These are phyloP conservation scores for Synergus laeviventris DNA, from an alignment of 2,888 invertebrate species.

Conservation along the genomic window DNA sequence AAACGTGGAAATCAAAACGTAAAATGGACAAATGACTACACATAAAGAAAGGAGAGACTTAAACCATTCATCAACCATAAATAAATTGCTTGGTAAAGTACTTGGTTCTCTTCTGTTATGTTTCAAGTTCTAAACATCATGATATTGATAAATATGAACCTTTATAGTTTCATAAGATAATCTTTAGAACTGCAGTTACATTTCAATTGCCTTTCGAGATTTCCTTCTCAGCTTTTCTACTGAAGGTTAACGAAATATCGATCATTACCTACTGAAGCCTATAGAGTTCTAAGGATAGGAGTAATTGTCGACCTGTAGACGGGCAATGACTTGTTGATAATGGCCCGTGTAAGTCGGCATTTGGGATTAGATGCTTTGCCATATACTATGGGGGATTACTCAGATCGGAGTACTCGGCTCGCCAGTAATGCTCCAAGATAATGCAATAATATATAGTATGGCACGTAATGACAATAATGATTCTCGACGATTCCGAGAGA, in stretches of 20 bases:
- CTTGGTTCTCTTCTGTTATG: no score
- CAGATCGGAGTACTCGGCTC: slow-evolving; percentile 43
- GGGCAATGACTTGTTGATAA: slow-evolving; percentile 3
- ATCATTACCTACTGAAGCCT: not conserved
- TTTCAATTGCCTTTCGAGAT: not conserved
- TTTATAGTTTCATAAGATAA: no score
- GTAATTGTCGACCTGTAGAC: slow-evolving; percentile 5
- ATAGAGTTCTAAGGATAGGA: not conserved
- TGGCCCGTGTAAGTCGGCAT: slow-evolving; percentile 24
- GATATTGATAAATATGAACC: no score
- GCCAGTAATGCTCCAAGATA: slow-evolving; percentile 51
- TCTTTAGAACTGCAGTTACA: no score
- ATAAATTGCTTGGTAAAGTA: no score
- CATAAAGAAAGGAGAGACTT: no score
- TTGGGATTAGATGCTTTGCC: not conserved
- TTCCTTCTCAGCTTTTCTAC: not conserved
- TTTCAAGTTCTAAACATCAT: no score
- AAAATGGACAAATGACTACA: no score
- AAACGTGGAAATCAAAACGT: not conserved
- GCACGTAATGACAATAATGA: slow-evolving; percentile 58
- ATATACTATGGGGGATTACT: not conserved
- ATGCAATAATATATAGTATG: slow-evolving; percentile 54
- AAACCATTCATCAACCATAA: no score
- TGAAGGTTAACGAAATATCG: not conserved
- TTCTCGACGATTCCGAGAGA: slow-evolving; percentile 46